A percentile compares a stretch with the other conserved stretches of the same genome.
These are phyloP conservation scores for Mastigias papua DNA, from an alignment of 30 jellyfish, hydroid and myxozoan species.

Conservation along the genomic window DNA sequence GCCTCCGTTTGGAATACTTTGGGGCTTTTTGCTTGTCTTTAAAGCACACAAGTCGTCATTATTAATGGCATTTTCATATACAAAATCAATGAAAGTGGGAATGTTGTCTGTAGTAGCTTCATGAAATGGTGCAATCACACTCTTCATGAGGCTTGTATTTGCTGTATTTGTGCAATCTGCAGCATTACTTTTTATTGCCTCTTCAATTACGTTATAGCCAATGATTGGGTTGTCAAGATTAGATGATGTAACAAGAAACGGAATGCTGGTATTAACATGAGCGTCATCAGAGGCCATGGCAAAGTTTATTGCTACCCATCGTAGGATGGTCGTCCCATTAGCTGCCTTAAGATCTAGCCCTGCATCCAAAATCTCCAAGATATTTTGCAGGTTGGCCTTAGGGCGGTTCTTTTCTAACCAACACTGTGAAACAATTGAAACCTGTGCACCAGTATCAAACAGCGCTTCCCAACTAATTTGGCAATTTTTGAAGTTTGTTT, in stretches of 20 bases:
- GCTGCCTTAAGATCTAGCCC: constrained; percentile 30
- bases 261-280: neutral
- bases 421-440: constrained; percentile 28
- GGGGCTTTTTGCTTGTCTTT: constrained; percentile 24
- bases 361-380: constrained; percentile 21
- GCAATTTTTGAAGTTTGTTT: constrained; percentile 22
- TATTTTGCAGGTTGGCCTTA: constrained; percentile 17
- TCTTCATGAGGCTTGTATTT: neutral
- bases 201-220: neutral
- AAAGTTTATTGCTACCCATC: constrained; percentile 30
- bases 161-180: neutral
- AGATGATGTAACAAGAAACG: neutral
- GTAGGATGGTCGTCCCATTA: constrained; percentile 48
- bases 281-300: constrained; percentile 3
- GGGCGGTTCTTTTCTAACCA: constrained; percentile 17
- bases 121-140: constrained; percentile 4
- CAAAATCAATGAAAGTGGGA: constrained; percentile 31
- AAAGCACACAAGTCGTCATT: constrained; percentile 39
- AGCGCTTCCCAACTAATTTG: constrained; percentile 43
- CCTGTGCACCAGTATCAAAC: constrained; percentile 60
- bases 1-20: constrained; percentile 7
- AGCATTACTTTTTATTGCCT: neutral
- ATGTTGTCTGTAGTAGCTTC: constrained; percentile 7
- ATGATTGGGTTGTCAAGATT: neutral
- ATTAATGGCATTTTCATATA: constrained; percentile 22